Evolutionary conservation across 2,888 invertebrate species (phyloP).

Genomic region (Timema podura): DNA sequence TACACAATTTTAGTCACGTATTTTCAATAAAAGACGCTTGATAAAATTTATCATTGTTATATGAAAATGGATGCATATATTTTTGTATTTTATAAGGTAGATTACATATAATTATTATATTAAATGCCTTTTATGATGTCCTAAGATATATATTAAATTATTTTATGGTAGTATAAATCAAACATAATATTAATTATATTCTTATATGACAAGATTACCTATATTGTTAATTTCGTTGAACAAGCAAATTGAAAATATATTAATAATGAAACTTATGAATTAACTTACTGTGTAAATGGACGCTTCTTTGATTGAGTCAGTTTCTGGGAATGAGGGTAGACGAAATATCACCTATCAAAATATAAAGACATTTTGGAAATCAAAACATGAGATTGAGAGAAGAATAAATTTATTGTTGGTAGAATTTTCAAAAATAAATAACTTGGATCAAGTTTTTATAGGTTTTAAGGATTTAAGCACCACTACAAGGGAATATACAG

Average conservation of each 20-base stretch:
- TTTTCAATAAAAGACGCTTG: neutral
- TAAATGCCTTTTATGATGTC: neutral
- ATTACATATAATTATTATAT: neutral
- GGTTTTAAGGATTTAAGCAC: too few relatives aligned
- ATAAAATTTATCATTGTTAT: neutral
- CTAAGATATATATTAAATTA: neutral
- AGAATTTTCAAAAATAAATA: too few relatives aligned
- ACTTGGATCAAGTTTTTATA: too few relatives aligned
- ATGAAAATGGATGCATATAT: neutral
- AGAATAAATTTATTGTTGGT: too few relatives aligned
- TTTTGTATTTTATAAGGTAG: neutral
- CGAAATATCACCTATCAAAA: conserved; percentile 69
- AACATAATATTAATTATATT: neutral
- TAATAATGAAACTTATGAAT: neutral
- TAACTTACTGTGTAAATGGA: conserved; percentile 71
- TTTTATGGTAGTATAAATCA: neutral
- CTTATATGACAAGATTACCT: neutral
- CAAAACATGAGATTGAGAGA: too few relatives aligned
- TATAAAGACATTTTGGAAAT: neutral
- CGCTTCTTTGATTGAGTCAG: conserved; percentile 67
- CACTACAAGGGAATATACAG: too few relatives aligned
- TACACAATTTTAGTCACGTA: conserved; percentile 15
- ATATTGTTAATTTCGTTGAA: neutral
- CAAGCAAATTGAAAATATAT: neutral
- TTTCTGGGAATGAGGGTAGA: conserved; percentile 68